Evolutionary conservation across 2,797 vertebrate species (phyloP).

Genomic region (Hydrolagus colliei): DNA sequence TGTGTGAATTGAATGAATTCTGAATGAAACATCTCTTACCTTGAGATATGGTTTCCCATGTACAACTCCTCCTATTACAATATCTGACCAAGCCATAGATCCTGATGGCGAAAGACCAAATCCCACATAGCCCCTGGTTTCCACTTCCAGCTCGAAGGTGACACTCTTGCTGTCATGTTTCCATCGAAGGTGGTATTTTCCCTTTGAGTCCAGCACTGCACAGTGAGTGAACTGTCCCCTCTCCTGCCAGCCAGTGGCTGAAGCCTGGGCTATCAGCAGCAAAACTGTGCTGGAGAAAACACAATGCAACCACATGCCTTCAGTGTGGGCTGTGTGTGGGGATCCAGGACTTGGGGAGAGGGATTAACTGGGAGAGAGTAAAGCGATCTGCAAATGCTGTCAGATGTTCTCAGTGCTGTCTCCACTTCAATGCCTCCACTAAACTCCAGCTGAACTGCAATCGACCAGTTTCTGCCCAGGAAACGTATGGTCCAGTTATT

Average conservation of each 20-base stretch:
- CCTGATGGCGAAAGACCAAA: conserved; percentile 72
- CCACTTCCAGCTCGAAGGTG: conserved; percentile 65
- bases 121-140: conserved; percentile 70
- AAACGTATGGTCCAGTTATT: background rate
- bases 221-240: conserved; percentile 49
- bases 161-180: conserved; percentile 51
- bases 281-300: background rate
- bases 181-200: conserved; percentile 62
- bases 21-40: conserved; percentile 48
- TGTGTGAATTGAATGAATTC: conserved; percentile 32
- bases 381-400: too few relatives aligned
- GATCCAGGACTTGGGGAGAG: too few relatives aligned
- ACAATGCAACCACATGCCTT: background rate
- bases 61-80: conserved; percentile 69
- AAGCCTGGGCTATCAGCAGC: background rate
- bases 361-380: too few relatives aligned
- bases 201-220: conserved; percentile 59
- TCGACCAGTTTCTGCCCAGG: background rate
- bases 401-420: too few relatives aligned
- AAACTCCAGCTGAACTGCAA: too few relatives aligned
- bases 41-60: conserved; percentile 70
- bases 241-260: background rate
- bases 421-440: too few relatives aligned
- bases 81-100: conserved; percentile 68
- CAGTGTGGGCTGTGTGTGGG: too few relatives aligned